Evolutionary conservation across 2,113 vertebrate genomes (phyloP), one percentile per base, ranked within the genome.

Genomic region (Uria lomvia): DNA sequence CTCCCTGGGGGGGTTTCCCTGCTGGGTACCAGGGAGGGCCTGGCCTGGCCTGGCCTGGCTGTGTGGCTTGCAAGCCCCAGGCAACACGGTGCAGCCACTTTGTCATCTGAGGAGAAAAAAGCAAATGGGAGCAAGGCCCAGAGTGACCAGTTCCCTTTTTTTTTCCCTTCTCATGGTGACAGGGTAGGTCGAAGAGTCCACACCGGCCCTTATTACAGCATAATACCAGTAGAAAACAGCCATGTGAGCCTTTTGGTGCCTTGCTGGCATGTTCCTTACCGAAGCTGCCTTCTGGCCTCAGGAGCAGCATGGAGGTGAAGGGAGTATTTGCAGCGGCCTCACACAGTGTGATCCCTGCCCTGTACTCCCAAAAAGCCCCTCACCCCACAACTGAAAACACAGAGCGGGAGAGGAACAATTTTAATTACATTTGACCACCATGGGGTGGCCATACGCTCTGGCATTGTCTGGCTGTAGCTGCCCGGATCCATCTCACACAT

Each of bases 91-190:
- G 18, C 0, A 1, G 27, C 17, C 20, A 30, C 81, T 82, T 93
- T 34, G 11, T 49, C 15, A n/a, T 34, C 29, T 62, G 9, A 32
- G 7, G 16, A 15, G 15, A 21, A 9, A 45, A 43, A 92, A 63
- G 3, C 27, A 85, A 84, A 59, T 5, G 1, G 3, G 32, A 65
- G 40, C 0, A 0, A 58, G 36, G 34, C 17, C n/a, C 1, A 6
- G 23, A 75, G 49, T 34, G 12, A 72, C 20, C 19, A 32, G 14
- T 68, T 82, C 11, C 7, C 4, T 17, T 42, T 27, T 52, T 70
- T 75, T 32, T 42, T 32, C 29, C 11, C 12, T 67, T 92, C 7
- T 19, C 6, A 19, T 36, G 47, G 21, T 42, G 34, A 56, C 15
- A 76, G 32, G 3, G 6, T 17, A 49, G 24, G 63, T 67, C 59